Conservation (phyloP, 2,797 vertebrate genomes). For the Falco rusticolus region DNA sequence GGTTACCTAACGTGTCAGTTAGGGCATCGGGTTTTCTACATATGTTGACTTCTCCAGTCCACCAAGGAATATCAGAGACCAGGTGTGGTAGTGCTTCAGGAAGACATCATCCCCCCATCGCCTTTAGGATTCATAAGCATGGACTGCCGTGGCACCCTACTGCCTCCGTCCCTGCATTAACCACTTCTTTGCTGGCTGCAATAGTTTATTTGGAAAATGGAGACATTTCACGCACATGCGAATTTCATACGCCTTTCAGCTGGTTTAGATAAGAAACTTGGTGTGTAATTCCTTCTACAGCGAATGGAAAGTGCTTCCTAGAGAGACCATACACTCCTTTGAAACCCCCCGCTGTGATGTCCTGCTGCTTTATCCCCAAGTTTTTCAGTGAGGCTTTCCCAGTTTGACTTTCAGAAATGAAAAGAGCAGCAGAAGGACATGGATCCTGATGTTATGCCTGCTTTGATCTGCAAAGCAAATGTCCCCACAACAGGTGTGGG, state of each 20-base stretch:
- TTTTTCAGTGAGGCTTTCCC: neutral
- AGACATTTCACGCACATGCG: neutral
- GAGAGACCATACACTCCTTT: no score
- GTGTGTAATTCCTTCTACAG: neutral
- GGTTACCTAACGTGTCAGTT: neutral
- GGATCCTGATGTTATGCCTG: neutral
- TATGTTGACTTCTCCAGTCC: neutral
- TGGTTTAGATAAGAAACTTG: neutral
- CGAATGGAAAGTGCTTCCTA: neutral
- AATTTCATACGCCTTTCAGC: neutral
- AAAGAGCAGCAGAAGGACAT: neutral
- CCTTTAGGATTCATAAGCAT: neutral
- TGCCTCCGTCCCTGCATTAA: neutral
- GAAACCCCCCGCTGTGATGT: neutral
- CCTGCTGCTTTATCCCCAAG: rapidly evolving
- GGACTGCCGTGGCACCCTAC: no score
- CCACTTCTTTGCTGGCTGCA: neutral
- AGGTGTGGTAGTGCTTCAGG: neutral
- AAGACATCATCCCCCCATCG: neutral
- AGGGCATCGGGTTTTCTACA: neutral
- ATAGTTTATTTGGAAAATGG: neutral
- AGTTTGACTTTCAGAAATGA: neutral
- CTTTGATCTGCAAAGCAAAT: neutral
- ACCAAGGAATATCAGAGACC: neutral
- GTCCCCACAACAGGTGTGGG: rapidly evolving